A percentile compares a stretch with the other conserved stretches of the same genome.
Evolutionary conservation across 2,797 vertebrate species (phyloP).

Genomic region (Rhinoraja longicauda): DNA sequence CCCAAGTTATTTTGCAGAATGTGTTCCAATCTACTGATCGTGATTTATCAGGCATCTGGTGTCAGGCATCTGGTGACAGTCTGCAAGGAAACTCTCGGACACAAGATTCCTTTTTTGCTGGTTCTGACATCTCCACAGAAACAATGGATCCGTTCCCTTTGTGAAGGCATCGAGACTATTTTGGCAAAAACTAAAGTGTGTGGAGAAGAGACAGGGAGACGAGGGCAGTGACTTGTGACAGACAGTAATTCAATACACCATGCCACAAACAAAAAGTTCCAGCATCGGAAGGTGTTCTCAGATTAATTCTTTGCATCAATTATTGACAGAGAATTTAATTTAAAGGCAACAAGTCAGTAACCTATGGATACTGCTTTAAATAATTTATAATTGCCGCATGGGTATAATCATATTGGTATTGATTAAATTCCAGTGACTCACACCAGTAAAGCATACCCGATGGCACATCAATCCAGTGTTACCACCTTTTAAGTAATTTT

Average conservation of each 20-base stretch:
- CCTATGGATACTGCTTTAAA: conserved; percentile 84
- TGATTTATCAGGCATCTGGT: conserved; percentile 14
- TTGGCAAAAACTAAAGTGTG: conserved; percentile 20
- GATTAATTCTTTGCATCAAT: conserved; percentile 97
- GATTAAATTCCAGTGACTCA: conserved; percentile 81
- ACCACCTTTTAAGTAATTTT: conserved; percentile 65
- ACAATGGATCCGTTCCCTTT: conserved; percentile 5
- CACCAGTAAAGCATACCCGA: conserved; percentile 74
- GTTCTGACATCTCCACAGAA: background rate
- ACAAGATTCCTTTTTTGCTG: background rate
- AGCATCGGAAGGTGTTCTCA: conserved; percentile 80
- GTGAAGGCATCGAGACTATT: conserved; percentile 20
- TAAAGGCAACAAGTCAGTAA: conserved; percentile 93
- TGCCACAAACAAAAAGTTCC: conserved; percentile 69
- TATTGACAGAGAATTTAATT: conserved; percentile 99
- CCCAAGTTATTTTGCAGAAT: background rate
- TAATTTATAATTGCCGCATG: conserved; percentile 87
- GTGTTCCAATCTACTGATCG: conserved; percentile 7
- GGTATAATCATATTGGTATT: conserved; percentile 93
- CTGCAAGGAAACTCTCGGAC: background rate
- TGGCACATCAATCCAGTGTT: conserved; percentile 68
- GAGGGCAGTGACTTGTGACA: conserved; percentile 57
- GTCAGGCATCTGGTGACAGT: background rate
- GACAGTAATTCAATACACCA: conserved; percentile 76
- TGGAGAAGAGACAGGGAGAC: conserved; percentile 59